Evolutionary conservation across 2,797 vertebrate genomes (phyloP).

Genomic region (Enoplosus armatus): DNA sequence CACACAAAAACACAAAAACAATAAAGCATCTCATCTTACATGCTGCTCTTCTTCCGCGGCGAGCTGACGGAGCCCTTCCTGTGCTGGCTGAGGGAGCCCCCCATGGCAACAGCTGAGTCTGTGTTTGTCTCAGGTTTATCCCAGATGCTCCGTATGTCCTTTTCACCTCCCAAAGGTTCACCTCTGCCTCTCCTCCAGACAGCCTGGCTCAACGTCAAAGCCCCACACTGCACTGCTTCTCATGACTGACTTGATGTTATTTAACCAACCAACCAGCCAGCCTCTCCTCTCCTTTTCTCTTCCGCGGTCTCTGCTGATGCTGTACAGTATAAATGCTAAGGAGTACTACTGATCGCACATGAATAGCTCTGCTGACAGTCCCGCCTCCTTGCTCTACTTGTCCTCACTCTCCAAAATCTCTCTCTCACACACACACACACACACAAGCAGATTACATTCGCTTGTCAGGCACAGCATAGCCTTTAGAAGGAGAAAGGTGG

Average conservation of each 20-base stretch:
- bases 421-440: slow-evolving; percentile 18
- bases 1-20: slow-evolving; percentile 33
- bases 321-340: slow-evolving; percentile 38
- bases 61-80: slow-evolving; percentile 76
- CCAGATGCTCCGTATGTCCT: slow-evolving; percentile 47
- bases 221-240: slow-evolving; percentile 25
- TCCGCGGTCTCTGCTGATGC: slow-evolving; percentile 42
- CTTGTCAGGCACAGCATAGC: slow-evolving; percentile 43
- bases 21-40: slow-evolving; percentile 74
- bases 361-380: slow-evolving; percentile 55
- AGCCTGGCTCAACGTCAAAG: slow-evolving; percentile 35
- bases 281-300: slow-evolving; percentile 16
- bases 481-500: slow-evolving; percentile 32
- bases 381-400: slow-evolving; percentile 71
- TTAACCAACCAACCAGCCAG: slow-evolving; percentile 27
- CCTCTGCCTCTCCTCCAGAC: slow-evolving; percentile 53
- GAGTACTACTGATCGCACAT: slow-evolving; percentile 57
- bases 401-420: slow-evolving; percentile 44
- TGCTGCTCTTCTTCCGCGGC: slow-evolving; percentile 78
- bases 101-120: slow-evolving; percentile 73
- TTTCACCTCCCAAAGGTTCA: slow-evolving; percentile 51
- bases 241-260: slow-evolving; percentile 48
- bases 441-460: slow-evolving; percentile 52
- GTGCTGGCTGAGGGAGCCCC: slow-evolving; percentile 80
- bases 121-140: slow-evolving; percentile 49